Percentiles rank a stretch among this genome's conserved stretches.
These are phyloP conservation scores for Saccostrea cuccullata DNA, from an alignment of 1,140 invertebrate species.

Conservation along the genomic window DNA sequence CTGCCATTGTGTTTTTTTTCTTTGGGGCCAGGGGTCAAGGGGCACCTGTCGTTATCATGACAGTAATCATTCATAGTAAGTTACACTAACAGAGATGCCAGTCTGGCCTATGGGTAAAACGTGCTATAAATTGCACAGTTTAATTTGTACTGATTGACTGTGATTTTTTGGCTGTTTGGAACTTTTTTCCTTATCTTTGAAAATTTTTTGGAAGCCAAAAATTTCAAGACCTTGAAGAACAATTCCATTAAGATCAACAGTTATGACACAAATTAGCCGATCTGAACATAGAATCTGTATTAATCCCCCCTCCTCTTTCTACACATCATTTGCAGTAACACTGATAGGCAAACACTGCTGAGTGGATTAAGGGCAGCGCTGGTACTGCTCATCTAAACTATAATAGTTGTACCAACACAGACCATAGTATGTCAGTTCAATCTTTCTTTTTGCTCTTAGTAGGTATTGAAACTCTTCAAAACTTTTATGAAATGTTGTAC, in stretches of 20 bases:
- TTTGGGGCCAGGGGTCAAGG: background rate
- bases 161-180: conserved; percentile 13
- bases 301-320: conserved; percentile 16
- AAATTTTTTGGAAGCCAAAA: conserved; percentile 38
- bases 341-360: background rate
- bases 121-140: conserved; percentile 32
- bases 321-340: conserved; percentile 35
- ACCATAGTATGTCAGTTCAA: background rate
- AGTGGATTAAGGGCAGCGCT: conserved; percentile 2
- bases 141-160: conserved; percentile 37
- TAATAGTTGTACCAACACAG: background rate
- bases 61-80: conserved; percentile 31
- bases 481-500: conserved; percentile 18
- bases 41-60: conserved; percentile 32
- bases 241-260: conserved; percentile 36
- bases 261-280: conserved; percentile 36
- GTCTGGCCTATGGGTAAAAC: background rate
- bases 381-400: background rate
- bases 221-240: conserved; percentile 33
- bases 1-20: conserved; percentile 31
- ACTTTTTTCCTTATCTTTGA: background rate
- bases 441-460: background rate
- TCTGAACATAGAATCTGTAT: conserved; percentile 7
- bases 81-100: conserved; percentile 18
- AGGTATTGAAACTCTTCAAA: background rate